Evolutionary conservation across 2,888 invertebrate species (phyloP).

Genomic region (Lithophane ornitopus): DNA sequence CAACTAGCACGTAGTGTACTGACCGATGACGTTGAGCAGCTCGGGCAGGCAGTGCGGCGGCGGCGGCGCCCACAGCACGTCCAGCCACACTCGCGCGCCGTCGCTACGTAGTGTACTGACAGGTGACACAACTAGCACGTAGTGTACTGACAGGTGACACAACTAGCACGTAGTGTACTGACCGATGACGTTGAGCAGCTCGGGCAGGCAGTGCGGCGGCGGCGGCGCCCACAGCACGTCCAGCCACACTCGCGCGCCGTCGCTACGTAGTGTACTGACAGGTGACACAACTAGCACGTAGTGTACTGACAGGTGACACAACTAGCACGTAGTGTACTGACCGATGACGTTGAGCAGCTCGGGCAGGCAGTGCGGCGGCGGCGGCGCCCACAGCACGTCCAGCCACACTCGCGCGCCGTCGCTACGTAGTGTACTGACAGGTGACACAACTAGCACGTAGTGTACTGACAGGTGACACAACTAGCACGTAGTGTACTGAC

Average conservation of each 20-base stretch:
- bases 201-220: conserved; percentile 83
- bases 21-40: conserved; percentile 82
- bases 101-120: not conserved
- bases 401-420: conserved; percentile 97
- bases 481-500: conserved; percentile 1
- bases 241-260: conserved; percentile 96
- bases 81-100: conserved; percentile 96
- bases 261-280: not conserved
- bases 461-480: not conserved
- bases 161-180: not conserved
- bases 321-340: not conserved
- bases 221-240: conserved; percentile 95
- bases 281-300: not conserved
- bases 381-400: conserved; percentile 95
- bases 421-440: not conserved
- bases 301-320: conserved; percentile 69
- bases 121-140: not conserved
- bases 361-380: conserved; percentile 86
- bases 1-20: not conserved
- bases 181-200: conserved; percentile 82
- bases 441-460: not conserved
- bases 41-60: conserved; percentile 83
- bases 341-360: conserved; percentile 82
- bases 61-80: conserved; percentile 94
- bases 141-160: conserved; percentile 69